Evolutionary conservation across 2,888 invertebrate species (phyloP).

Genomic region (Drosophila stalkeri): DNA sequence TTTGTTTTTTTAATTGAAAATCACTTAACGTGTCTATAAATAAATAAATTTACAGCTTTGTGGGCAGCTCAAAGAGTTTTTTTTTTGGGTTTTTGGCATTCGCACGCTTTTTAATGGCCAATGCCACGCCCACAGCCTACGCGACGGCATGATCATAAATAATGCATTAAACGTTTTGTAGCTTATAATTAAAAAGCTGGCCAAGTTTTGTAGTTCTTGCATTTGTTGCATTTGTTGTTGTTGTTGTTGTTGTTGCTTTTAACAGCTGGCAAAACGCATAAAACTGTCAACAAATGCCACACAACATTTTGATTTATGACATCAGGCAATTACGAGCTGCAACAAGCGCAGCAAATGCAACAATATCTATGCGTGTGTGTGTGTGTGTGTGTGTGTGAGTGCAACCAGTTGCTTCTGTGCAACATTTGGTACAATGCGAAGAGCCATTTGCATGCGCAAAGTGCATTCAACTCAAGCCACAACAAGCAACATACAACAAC

Average conservation of each 20-base stretch:
- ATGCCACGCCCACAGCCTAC: conserved; percentile 16
- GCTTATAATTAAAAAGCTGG: conserved; percentile 22
- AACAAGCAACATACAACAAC: conserved; percentile 26
- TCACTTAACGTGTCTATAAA: background rate
- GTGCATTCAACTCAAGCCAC: conserved; percentile 72
- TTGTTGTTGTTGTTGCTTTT: conserved; percentile 1
- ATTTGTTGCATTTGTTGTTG: too few relatives aligned
- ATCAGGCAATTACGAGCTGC: conserved; percentile 65
- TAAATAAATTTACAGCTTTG: background rate
- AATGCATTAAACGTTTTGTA: conserved; percentile 22
- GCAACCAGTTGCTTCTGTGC: conserved; percentile 55
- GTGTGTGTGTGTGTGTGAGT: conserved; percentile 2
- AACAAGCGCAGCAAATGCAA: conserved; percentile 19
- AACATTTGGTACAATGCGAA: conserved; percentile 25
- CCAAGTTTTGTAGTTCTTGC: conserved; percentile 25
- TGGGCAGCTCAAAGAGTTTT: background rate
- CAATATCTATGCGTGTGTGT: conserved; percentile 6
- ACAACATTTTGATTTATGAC: conserved; percentile 74
- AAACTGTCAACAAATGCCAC: conserved; percentile 65
- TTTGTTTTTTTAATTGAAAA: background rate
- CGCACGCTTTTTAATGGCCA: background rate
- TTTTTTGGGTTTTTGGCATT: conserved; percentile 6
- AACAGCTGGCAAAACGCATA: conserved; percentile 29
- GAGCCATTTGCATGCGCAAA: conserved; percentile 55
- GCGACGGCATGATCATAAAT: conserved; percentile 3